Percentiles rank a stretch among this genome's conserved stretches.
Conservation (phyloP, 2,797 vertebrate species). For the Ptychadena robeensis region DNA sequence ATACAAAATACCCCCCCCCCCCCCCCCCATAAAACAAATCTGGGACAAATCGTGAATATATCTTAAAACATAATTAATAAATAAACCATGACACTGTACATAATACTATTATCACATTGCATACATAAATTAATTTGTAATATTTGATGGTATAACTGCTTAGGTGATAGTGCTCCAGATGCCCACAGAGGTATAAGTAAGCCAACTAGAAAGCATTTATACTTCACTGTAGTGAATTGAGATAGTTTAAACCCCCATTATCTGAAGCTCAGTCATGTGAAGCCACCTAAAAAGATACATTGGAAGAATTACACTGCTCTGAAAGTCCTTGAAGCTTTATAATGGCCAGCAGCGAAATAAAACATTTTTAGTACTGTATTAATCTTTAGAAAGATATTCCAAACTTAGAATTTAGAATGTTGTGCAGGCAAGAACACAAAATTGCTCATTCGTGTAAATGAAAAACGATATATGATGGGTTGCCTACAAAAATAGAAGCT, state of each 20-base stretch:
- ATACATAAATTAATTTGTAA: no score
- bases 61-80: no score
- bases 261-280: not conserved
- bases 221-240: no score
- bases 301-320: not conserved
- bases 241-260: not conserved
- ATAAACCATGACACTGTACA: no score
- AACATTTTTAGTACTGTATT: constrained; percentile 8
- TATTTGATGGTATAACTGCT: no score
- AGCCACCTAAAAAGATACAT: not conserved
- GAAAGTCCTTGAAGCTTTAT: not conserved
- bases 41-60: no score
- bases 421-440: not conserved
- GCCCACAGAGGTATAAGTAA: no score
- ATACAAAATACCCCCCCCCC: no score
- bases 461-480: constrained; percentile 5
- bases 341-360: not conserved
- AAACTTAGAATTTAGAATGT: constrained; percentile 22
- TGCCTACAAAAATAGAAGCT: constrained; percentile 16
- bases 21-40: no score
- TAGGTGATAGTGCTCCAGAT: no score
- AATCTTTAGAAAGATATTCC: not conserved
- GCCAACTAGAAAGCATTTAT: no score
- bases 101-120: no score
- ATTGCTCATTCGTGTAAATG: constrained; percentile 1